Percentiles rank a stretch among this genome's conserved stretches.
These are phyloP conservation scores for Aphelenchoides fujianensis DNA, from an alignment of 1,140 invertebrate species.

Conservation along the genomic window DNA sequence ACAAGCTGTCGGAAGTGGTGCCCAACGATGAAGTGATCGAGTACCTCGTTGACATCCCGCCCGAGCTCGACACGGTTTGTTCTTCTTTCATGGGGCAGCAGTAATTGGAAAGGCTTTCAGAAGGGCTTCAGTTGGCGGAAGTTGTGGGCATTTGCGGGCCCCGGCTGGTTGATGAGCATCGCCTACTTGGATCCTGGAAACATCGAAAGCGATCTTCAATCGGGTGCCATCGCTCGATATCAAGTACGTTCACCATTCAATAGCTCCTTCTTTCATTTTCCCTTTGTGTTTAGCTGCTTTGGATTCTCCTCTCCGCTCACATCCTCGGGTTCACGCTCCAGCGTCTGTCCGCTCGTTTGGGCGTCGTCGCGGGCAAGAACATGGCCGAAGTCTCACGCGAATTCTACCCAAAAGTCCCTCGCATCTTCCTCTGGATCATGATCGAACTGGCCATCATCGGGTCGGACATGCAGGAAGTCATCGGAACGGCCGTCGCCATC, in stretches of 20 bases:
- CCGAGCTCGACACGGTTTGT: constrained; percentile 4
- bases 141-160: constrained; percentile 89
- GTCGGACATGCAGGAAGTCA: constrained; percentile 76
- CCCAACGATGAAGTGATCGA: constrained; percentile 8
- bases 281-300: constrained; percentile 70
- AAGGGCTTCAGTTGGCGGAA: constrained; percentile 74
- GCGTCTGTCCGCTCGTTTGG: constrained; percentile 76
- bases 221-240: constrained; percentile 76
- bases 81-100: background rate
- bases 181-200: constrained; percentile 89
- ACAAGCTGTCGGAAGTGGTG: background rate
- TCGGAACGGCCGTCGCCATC: constrained; percentile 73
- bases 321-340: constrained; percentile 82
- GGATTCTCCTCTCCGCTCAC: constrained; percentile 82
- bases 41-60: constrained; percentile 13
- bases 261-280: no score
- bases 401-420: constrained; percentile 75
- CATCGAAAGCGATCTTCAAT: constrained; percentile 85
- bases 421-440: constrained; percentile 84
- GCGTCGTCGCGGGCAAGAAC: constrained; percentile 79
- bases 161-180: constrained; percentile 87
- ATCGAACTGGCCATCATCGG: constrained; percentile 84
- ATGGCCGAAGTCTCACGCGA: constrained; percentile 68
- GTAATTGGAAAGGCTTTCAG: constrained; percentile 42
- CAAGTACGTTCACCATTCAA: constrained; percentile 70